Evolutionary conservation across 2,797 vertebrate species (phyloP), one percentile per base, ranked within the genome.

Genomic region (Pteronotus mesoamericanus): DNA sequence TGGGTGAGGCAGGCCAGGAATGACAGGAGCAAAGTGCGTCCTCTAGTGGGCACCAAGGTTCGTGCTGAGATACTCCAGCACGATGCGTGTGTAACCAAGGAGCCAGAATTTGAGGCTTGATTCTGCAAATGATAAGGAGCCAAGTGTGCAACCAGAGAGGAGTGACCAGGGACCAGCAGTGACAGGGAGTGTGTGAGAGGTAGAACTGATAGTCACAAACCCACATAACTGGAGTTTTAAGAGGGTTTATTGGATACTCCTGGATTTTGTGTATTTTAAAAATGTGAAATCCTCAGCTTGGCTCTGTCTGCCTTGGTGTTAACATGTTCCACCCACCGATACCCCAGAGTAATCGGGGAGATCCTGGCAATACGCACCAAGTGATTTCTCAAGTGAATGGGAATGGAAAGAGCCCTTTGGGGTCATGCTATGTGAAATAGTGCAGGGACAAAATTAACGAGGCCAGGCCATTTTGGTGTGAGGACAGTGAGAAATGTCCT

Each of bases 341-440:
- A 29, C 34, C 91, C n/a, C 9, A 57, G 64, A 79, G 64, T 22
- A n/a, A 42, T 32, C 55, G 71, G 69, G 69, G 55, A 88, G 59
- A 48, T 53, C 42, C 89, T 57, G 44, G 78, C 66, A 79, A 26
- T n/a, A 9, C 0, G 44, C 32, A 19, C 32, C 6, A n/a, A 29
- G 21, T 21, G 24, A 22, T 29, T n/a, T 86, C 68, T 85, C 71
- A 80, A 32, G 42, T 37, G 44, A 61, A 83, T 32, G 61, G 59
- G 57, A 84, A 48, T 10, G 22, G n/a, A 85, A 91, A 91, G 79
- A 12, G 8, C 29, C 57, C 8, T 79, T 61, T 74, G 77, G 44
- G 80, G 32, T 77, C 59, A 46, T 4, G 42, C 48, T 46, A 19
- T 10, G 86, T 74, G 44, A 44, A 69, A 53, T 4, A 48, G 44